Conservation (phyloP, 2,113 vertebrate genomes). For the Macrotis lagotis region DNA sequence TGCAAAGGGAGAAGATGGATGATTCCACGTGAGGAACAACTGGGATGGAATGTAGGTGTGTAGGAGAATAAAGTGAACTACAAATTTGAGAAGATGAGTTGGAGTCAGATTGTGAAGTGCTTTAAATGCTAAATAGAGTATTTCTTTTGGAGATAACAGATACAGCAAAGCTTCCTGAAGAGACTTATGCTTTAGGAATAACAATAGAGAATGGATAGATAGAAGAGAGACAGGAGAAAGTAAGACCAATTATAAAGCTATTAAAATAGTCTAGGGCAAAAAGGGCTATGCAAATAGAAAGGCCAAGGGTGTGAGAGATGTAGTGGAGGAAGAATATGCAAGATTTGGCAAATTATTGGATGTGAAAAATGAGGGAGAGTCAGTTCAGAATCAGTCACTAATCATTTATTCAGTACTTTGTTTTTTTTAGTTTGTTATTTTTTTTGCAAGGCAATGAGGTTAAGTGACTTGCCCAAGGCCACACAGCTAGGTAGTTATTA, state of each 20-base stretch:
- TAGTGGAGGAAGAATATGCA: conserved; percentile 23
- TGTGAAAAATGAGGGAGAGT: conserved; percentile 21
- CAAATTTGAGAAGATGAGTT: conserved; percentile 9
- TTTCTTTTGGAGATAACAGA: conserved; percentile 20
- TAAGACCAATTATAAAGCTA: background rate
- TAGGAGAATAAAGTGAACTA: conserved; percentile 11
- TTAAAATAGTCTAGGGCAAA: background rate
- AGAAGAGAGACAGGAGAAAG: background rate
- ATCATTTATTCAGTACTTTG: too few species aligned
- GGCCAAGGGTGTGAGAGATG: background rate
- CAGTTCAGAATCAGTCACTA: background rate
- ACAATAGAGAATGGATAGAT: background rate
- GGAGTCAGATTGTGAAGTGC: background rate
- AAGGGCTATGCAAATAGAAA: background rate
- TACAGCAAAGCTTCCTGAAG: background rate
- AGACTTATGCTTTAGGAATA: conserved; percentile 11
- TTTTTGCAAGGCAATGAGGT: too few species aligned
- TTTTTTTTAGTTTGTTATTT: too few species aligned
- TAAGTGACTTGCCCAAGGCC: too few species aligned
- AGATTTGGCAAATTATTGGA: background rate
- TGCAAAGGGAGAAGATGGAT: background rate
- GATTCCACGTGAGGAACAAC: background rate
- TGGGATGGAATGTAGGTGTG: background rate
- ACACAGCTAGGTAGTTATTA: too few species aligned
- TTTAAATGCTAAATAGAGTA: background rate